Evolutionary conservation across 1,140 invertebrate genomes (phyloP).

Genomic region (Panonychus citri): DNA sequence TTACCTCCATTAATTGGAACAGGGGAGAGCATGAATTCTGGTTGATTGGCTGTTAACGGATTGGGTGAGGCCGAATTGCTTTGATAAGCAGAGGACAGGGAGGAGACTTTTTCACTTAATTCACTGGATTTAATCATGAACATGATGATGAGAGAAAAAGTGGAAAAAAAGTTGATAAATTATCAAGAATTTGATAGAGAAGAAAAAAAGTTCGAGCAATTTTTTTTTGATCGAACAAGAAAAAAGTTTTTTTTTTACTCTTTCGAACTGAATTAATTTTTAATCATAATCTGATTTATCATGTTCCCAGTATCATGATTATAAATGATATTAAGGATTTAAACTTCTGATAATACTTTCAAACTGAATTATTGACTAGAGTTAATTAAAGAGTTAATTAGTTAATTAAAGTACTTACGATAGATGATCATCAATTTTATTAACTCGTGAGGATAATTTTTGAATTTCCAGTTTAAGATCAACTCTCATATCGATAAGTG

Average conservation of each 20-base stretch:
- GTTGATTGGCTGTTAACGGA: too few species aligned
- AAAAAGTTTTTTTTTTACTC: background rate
- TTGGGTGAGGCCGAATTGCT: too few species aligned
- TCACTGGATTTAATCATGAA: too few species aligned
- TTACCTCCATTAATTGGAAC: too few species aligned
- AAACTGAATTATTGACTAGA: background rate
- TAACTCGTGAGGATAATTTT: slow-evolving; percentile 50
- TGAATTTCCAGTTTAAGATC: slow-evolving; percentile 66
- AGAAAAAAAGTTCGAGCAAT: too few species aligned
- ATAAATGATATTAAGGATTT: background rate
- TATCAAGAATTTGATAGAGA: too few species aligned
- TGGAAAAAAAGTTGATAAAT: too few species aligned
- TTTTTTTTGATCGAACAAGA: too few species aligned
- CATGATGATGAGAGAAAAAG: too few species aligned
- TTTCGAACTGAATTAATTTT: background rate
- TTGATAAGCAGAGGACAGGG: too few species aligned
- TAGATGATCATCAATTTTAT: slow-evolving; percentile 46
- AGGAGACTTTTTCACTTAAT: too few species aligned
- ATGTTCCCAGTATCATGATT: background rate
- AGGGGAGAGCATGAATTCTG: too few species aligned
- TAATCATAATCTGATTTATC: background rate
- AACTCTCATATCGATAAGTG: slow-evolving; percentile 59
- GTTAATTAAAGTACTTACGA: background rate
- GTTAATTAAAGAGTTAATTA: background rate
- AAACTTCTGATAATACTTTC: background rate